A percentile compares a stretch with the other conserved stretches of the same genome.
These are phyloP conservation scores for Sterna hirundo DNA, from an alignment of 2,113 vertebrate species.

Conservation along the genomic window DNA sequence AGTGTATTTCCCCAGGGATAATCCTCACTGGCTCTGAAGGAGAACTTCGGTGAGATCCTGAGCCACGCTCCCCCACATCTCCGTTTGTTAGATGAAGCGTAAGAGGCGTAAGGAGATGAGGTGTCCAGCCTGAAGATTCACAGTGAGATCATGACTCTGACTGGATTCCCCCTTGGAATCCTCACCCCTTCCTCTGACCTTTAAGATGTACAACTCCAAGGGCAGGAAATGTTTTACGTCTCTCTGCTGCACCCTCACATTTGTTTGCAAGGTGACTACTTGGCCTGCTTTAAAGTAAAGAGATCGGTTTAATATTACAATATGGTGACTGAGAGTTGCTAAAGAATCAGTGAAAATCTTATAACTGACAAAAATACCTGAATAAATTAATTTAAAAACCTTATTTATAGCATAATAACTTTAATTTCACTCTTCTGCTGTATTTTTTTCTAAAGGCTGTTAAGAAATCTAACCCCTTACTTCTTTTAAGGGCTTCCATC, in stretches of 20 bases:
- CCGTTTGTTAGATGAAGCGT: background rate
- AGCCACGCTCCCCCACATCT: background rate
- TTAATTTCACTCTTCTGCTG: background rate
- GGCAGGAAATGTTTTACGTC: background rate
- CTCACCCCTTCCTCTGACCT: background rate
- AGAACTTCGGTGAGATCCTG: background rate
- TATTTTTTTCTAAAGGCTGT: background rate
- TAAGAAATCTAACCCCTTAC: background rate
- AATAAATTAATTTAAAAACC: background rate
- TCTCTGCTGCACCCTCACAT: background rate
- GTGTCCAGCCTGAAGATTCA: background rate
- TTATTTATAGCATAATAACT: background rate
- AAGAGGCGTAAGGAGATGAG: background rate
- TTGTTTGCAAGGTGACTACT: background rate
- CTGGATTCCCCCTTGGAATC: background rate
- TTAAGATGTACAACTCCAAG: background rate
- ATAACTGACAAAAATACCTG: background rate
- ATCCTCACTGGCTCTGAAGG: background rate
- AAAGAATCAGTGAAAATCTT: background rate
- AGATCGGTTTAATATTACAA: background rate
- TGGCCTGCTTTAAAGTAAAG: background rate
- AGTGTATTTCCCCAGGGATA: background rate
- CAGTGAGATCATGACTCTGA: background rate
- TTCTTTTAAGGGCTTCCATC: background rate
- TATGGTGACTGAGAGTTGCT: background rate